These are phyloP conservation scores for Phymatocera aterrima DNA, from an alignment of 2,888 invertebrate species.

Conservation along the genomic window DNA sequence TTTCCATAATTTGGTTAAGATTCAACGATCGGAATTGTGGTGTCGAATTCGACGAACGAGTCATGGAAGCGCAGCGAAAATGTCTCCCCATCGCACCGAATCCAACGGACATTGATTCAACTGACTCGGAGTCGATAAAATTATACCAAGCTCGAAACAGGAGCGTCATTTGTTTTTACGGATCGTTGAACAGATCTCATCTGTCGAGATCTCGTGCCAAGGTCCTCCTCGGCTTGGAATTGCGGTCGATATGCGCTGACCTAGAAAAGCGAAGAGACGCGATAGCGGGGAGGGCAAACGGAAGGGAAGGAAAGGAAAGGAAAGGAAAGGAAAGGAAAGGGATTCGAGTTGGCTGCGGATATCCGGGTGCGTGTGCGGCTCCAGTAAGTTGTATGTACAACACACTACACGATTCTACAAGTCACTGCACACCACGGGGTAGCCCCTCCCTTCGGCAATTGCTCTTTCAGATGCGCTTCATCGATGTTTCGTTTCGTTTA, in stretches of 20 bases:
- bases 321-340: background rate
- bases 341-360: background rate
- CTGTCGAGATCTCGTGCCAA: constrained; percentile 32
- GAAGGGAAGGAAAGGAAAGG: background rate
- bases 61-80: too few relatives aligned
- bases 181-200: constrained; percentile 38
- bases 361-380: background rate
- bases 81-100: too few relatives aligned
- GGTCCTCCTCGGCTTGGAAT: constrained; percentile 26
- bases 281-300: too few relatives aligned
- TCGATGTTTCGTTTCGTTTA: constrained; percentile 23
- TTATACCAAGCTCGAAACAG: constrained; percentile 31
- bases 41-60: too few relatives aligned
- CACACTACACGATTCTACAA: constrained; percentile 52
- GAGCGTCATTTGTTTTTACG: constrained; percentile 42
- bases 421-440: constrained; percentile 61
- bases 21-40: too few relatives aligned
- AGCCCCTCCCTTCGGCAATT: constrained; percentile 15
- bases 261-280: constrained; percentile 3
- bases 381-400: background rate
- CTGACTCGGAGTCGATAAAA: constrained; percentile 9
- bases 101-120: too few relatives aligned
- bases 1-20: too few relatives aligned
- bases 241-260: constrained; percentile 38
- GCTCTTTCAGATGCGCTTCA: constrained; percentile 12